Base-by-base conservation (phyloP, 2,113 vertebrate genomes). In the Orthochromis indermauri region DNA sequence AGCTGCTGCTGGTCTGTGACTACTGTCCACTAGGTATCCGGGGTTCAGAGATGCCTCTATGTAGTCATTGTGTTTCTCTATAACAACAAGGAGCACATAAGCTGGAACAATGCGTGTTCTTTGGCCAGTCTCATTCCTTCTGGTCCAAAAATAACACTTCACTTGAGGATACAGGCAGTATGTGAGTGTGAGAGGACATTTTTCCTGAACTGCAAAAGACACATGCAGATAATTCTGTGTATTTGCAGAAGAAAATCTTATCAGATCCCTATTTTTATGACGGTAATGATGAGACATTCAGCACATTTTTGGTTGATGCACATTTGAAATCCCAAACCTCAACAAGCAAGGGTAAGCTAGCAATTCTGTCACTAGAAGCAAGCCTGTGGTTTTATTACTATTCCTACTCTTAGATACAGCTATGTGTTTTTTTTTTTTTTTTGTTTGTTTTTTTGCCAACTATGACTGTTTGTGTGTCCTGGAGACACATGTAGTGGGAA, bases 1-100 rank as follows among this genome's bases (percentile, higher is more conserved):
- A 81, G 59, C 80, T 89, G 79, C 47, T 81, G 79, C 42, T 87
- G 28, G 63, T 80, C 76, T 82, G 31, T 87, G 85, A 79, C 4
- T 37, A 28, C 31, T 87, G 28, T 45, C 82, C 45, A 82, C 21
- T 63, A 12, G 57, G 57, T 82, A 37, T 82, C 16, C 17, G 6
- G 53, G 40, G 51, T 61, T 90, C 85, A 85, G 49, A 10, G 17
- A 45, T 4, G 2, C 28, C 24, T 35, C 57, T 17, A 4, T 82
- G 7, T 87, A 10, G 19, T 24, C 82, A 85, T 59, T 54, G 51
- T 83, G 28, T 83, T n/a, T 24, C 45, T 68, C 16, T 37, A 10
- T 12, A 82, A 84, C 8, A 73, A 26, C 19, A 37, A 78, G 21
- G 12, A 37, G 8, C 4, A 66, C 24, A 10, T 24, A 33, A 45